Evolutionary conservation across 2,888 invertebrate species (phyloP).

Genomic region (Amblyjoppa fuscipennis): DNA sequence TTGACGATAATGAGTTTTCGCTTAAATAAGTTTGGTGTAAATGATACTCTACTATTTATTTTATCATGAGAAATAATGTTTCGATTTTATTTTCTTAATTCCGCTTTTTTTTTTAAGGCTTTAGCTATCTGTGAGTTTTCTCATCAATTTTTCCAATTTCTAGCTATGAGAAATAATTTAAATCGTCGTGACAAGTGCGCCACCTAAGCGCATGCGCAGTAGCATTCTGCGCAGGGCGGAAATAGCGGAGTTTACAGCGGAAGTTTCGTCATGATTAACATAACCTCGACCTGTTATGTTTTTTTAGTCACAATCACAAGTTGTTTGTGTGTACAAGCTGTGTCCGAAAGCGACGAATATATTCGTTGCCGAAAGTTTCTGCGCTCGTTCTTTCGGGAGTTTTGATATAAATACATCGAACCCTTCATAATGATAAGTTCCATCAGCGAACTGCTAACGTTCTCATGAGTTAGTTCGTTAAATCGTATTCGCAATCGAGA

Average conservation of each 20-base stretch:
- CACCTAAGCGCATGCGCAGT: not conserved
- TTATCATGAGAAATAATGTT: no score
- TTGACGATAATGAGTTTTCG: no score
- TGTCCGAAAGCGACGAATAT: not conserved
- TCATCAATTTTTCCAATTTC: no score
- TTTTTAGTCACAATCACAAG: constrained; percentile 1
- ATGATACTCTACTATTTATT: no score
- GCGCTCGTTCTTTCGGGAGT: not conserved
- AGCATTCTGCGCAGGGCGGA: not conserved
- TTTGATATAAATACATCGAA: not conserved
- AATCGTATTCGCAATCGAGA: not conserved
- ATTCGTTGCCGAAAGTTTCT: not conserved
- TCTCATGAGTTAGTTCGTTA: not conserved
- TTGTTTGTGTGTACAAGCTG: constrained; percentile 13
- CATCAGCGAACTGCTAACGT: not conserved
- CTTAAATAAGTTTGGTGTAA: no score
- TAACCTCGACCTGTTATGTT: constrained; percentile 11
- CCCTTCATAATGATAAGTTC: not conserved
- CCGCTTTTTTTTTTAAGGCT: no score
- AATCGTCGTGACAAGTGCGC: not conserved
- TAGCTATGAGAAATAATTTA: not conserved
- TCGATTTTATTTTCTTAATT: not conserved
- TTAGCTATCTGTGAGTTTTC: no score
- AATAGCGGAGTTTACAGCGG: not conserved
- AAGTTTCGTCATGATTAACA: not conserved